These are phyloP conservation scores for Lates calcarifer DNA, from an alignment of 2,113 vertebrate species.

Conservation along the genomic window DNA sequence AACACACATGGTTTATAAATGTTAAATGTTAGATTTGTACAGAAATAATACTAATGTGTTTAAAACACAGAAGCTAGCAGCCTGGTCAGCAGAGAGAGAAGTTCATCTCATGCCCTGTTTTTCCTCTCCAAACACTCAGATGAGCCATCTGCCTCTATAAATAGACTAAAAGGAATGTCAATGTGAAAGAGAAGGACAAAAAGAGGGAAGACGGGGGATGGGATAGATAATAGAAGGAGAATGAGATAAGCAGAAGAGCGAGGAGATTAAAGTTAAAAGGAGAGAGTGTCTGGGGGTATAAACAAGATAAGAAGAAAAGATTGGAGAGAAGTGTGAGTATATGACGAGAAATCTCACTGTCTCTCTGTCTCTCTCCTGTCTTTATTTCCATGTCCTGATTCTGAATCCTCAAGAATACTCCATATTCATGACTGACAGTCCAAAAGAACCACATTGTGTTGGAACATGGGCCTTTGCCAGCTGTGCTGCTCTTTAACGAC, in stretches of 20 bases:
- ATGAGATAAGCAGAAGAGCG: not conserved
- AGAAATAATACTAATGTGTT: not conserved
- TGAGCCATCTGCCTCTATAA: slow-evolving; percentile 50
- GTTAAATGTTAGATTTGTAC: not conserved
- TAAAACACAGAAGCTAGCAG: not conserved
- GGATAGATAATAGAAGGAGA: not conserved
- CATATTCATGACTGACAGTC: slow-evolving; percentile 5
- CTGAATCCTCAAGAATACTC: not conserved
- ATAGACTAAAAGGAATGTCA: slow-evolving; percentile 59
- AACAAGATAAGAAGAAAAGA: not conserved
- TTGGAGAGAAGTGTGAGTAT: not conserved
- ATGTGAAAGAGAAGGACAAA: slow-evolving; percentile 24
- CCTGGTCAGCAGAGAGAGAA: slow-evolving; percentile 16
- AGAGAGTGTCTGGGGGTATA: not conserved
- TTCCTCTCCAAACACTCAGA: slow-evolving; percentile 39
- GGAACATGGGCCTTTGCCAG: not conserved
- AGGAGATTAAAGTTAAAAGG: slow-evolving; percentile 5
- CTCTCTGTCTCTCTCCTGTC: not conserved
- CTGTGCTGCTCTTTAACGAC: not conserved
- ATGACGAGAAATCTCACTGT: not conserved
- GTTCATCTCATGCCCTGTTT: slow-evolving; percentile 30
- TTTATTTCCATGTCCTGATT: not conserved
- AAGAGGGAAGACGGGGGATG: slow-evolving; percentile 9
- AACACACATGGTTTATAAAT: not conserved
- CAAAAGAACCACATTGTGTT: not conserved